phyloP scores from a whole-genome alignment of 1,140 invertebrate species.

The Brachionus paranguensis region DNA sequence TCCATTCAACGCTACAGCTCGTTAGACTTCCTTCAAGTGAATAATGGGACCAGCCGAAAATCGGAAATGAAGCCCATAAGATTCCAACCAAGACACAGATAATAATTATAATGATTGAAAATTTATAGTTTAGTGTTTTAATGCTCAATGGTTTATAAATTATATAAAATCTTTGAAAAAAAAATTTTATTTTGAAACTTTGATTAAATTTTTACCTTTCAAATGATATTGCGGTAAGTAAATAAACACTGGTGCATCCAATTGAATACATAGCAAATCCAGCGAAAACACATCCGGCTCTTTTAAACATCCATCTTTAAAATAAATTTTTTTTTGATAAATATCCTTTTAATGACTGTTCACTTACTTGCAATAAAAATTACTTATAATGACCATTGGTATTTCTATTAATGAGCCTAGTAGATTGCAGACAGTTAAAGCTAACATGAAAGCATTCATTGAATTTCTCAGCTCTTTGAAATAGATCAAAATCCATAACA shows the following conservation, averaged over 20 bases:
- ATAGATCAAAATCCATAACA: background rate
- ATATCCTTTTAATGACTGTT: background rate
- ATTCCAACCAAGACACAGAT: background rate
- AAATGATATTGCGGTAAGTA: background rate
- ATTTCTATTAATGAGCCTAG: background rate
- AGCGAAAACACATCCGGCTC: background rate
- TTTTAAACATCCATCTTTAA: background rate
- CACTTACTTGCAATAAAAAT: conserved; percentile 29
- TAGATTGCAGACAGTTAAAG: background rate
- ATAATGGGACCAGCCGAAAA: conserved; percentile 32
- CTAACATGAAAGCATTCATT: conserved; percentile 5
- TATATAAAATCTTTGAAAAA: background rate
- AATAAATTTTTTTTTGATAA: background rate
- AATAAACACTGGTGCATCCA: conserved; percentile 18
- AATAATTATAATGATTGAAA: background rate
- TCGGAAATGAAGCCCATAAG: background rate
- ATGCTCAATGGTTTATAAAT: background rate
- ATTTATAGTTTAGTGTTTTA: background rate
- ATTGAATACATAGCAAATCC: conserved; percentile 23
- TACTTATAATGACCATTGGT: conserved; percentile 19
- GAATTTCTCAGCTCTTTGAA: conserved; percentile 5
- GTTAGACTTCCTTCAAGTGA: conserved; percentile 24
- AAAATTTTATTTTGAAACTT: background rate
- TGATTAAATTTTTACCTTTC: background rate
- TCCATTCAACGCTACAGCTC: conserved; percentile 38